phyloP scores from a whole-genome alignment of 2,797 vertebrate species.

The Galagoides demidoff region DNA sequence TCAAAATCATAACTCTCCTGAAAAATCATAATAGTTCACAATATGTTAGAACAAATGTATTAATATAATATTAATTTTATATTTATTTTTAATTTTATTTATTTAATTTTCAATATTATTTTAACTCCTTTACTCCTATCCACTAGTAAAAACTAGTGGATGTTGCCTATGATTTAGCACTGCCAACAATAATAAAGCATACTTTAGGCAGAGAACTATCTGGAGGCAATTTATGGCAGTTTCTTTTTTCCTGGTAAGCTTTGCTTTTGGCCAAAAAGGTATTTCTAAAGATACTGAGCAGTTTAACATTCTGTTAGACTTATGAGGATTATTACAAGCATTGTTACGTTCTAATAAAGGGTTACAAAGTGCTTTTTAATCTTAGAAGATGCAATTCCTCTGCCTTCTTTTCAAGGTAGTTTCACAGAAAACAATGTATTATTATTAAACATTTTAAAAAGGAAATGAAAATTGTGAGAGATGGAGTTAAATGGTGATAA shows the following conservation, averaged over 20 bases:
- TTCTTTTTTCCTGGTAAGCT: not conserved
- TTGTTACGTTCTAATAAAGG: conserved; percentile 12
- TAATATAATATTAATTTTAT: not conserved
- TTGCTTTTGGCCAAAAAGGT: not conserved
- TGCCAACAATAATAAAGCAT: conserved; percentile 25
- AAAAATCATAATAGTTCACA: conserved; percentile 40
- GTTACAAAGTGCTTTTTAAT: conserved; percentile 11
- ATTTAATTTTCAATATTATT: not conserved
- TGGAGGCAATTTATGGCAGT: not conserved
- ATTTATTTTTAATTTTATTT: too few species aligned
- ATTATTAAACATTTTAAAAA: conserved; percentile 3
- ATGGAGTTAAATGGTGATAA: conserved; percentile 22
- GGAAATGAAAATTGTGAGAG: not conserved
- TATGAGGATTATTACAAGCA: conserved; percentile 14
- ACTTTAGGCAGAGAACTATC: not conserved
- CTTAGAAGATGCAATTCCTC: conserved; percentile 25
- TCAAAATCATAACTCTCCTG: not conserved
- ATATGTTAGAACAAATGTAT: conserved; percentile 13
- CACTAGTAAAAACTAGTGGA: not conserved
- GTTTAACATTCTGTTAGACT: conserved; percentile 36
- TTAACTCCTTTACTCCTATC: conserved; percentile 12
- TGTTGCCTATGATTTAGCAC: not conserved
- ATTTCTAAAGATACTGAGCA: conserved; percentile 3
- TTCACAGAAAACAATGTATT: conserved; percentile 28
- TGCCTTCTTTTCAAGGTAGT: conserved; percentile 19